phyloP scores from a whole-genome alignment of 1,140 invertebrate species.

The Brachionus calyciflorus region DNA sequence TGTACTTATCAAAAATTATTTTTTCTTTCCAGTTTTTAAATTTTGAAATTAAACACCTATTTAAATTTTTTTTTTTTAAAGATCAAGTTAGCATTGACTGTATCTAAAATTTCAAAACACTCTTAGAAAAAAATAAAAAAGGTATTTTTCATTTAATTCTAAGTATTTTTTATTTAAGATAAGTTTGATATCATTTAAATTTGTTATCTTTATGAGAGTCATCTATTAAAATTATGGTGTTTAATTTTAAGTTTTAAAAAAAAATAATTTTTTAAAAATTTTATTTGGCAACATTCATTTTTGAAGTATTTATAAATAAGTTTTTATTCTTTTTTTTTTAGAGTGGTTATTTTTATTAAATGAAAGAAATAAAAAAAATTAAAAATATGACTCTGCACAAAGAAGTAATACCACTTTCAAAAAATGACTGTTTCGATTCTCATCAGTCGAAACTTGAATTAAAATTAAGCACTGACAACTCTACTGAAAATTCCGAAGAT shows the following conservation, averaged over 20 bases:
- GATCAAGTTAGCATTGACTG: neutral
- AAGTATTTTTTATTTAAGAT: no score
- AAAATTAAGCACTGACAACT: neutral
- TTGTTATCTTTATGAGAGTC: neutral
- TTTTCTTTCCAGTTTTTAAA: neutral
- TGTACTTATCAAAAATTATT: no score
- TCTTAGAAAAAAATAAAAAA: neutral
- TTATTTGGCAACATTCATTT: no score
- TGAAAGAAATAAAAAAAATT: conserved; percentile 22
- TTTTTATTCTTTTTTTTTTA: neutral
- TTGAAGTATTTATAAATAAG: no score
- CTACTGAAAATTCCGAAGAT: neutral
- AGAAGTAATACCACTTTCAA: conserved; percentile 14
- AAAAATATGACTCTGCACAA: neutral
- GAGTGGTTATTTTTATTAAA: neutral
- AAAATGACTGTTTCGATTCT: neutral
- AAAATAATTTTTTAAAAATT: no score
- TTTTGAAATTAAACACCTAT: neutral
- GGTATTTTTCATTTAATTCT: no score
- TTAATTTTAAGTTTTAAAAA: no score
- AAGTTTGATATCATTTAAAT: no score
- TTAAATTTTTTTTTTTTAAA: neutral
- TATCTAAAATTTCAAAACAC: conserved; percentile 15
- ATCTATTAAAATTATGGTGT: no score
- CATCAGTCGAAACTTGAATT: conserved; percentile 10